phyloP scores from a whole-genome alignment of 2,113 vertebrate genomes.

The Poeciliopsis turrubarensis region DNA sequence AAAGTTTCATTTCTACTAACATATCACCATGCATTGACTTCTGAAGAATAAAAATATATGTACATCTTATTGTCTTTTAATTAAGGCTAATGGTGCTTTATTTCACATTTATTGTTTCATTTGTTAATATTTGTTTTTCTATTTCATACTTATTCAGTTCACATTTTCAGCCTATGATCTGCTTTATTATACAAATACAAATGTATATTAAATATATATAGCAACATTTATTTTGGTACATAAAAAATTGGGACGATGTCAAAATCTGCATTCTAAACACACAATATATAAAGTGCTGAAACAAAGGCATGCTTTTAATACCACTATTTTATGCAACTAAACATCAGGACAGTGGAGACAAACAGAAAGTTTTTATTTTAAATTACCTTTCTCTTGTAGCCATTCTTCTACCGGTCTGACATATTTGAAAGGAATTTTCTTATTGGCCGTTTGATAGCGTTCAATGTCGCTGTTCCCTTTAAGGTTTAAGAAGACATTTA shows the following conservation, averaged over 20 bases:
- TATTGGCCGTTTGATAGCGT: conserved; percentile 98
- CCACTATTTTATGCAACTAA: neutral
- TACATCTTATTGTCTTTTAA: neutral
- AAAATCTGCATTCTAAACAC: too few relatives aligned
- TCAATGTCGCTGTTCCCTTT: conserved; percentile 99
- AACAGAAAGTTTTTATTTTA: conserved; percentile 29
- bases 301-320: neutral
- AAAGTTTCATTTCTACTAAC: too few relatives aligned
- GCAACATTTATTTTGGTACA: too few relatives aligned
- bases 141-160: neutral
- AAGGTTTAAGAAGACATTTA: conserved; percentile 82
- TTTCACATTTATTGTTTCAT: neutral
- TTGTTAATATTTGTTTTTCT: neutral
- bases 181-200: too few relatives aligned
- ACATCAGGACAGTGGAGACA: conserved; percentile 11
- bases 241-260: too few relatives aligned
- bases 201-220: too few relatives aligned
- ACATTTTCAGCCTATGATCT: too few relatives aligned
- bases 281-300: neutral
- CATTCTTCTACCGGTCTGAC: conserved; percentile 96
- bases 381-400: conserved; percentile 99
- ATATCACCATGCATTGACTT: neutral
- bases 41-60: neutral
- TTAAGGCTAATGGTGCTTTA: neutral
- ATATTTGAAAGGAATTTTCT: conserved; percentile 99